These are phyloP conservation scores for Rhineura floridana DNA, from an alignment of 2,113 vertebrate genomes.

Conservation along the genomic window DNA sequence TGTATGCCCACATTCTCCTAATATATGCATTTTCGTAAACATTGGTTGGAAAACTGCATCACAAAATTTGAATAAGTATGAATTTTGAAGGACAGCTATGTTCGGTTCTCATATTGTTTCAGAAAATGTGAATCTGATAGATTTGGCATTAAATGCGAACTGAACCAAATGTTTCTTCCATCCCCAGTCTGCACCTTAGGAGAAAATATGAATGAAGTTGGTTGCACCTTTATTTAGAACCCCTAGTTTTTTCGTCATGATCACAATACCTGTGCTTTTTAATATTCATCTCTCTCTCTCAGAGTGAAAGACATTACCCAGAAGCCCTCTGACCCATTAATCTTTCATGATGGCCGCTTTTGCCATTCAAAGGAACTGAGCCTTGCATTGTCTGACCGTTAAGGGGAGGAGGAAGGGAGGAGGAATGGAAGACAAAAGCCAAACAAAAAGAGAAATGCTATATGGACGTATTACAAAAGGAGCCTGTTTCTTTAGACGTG, in stretches of 20 bases:
- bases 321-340: constrained; percentile 22
- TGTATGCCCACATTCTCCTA: no score
- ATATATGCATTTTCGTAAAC: no score
- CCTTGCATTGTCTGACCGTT: background rate
- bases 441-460: background rate
- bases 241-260: background rate
- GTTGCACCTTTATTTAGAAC: background rate
- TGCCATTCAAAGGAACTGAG: background rate
- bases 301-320: constrained; percentile 3
- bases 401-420: background rate
- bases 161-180: no score
- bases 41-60: no score
- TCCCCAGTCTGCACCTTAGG: no score
- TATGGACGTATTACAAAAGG: background rate
- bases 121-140: no score
- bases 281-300: background rate
- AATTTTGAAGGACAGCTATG: no score
- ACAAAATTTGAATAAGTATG: no score
- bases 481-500: background rate
- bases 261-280: background rate
- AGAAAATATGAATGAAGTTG: background rate
- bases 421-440: background rate
- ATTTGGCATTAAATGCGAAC: no score
- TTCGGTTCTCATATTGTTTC: no score
- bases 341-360: constrained; percentile 37